These are phyloP conservation scores for Amorpha juglandis DNA, from an alignment of 2,888 invertebrate genomes.

Conservation along the genomic window DNA sequence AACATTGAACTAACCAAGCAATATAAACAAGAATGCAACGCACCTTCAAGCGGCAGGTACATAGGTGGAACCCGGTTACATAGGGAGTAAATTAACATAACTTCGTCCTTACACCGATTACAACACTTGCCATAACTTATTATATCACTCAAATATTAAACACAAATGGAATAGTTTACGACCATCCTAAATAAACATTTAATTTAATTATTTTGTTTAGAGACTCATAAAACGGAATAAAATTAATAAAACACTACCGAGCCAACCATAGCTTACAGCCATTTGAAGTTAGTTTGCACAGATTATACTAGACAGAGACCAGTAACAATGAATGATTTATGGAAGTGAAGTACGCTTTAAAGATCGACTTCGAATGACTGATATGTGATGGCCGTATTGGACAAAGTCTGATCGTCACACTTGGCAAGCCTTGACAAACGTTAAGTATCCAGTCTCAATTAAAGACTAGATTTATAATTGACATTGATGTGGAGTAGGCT, in stretches of 20 bases:
- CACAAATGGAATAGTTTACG: constrained; percentile 45
- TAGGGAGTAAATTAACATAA: constrained; percentile 76
- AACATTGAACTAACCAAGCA: constrained; percentile 1
- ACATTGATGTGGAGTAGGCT: too few species aligned
- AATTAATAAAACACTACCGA: constrained; percentile 52
- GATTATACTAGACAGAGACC: too few species aligned
- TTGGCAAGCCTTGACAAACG: too few species aligned
- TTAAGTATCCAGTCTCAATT: background rate
- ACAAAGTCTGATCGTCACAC: too few species aligned
- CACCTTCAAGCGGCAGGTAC: constrained; percentile 77
- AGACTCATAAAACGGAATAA: constrained; percentile 49
- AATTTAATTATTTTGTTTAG: constrained; percentile 55
- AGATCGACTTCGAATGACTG: background rate
- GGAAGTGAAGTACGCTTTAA: constrained; percentile 36
- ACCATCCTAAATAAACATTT: constrained; percentile 60
- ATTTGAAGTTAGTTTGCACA: constrained; percentile 21
- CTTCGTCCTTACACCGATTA: constrained; percentile 72
- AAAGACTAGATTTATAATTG: too few species aligned
- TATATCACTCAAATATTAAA: constrained; percentile 48
- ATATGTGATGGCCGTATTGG: too few species aligned
- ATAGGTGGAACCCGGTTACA: constrained; percentile 79
- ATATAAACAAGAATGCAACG: constrained; percentile 56
- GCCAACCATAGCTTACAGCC: constrained; percentile 55
- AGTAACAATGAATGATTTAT: too few species aligned
- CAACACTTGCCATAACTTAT: constrained; percentile 68